A percentile compares a stretch with the other conserved stretches of the same genome.
These are phyloP conservation scores for Python bivittatus DNA, from an alignment of 2,113 vertebrate genomes.

Conservation along the genomic window DNA sequence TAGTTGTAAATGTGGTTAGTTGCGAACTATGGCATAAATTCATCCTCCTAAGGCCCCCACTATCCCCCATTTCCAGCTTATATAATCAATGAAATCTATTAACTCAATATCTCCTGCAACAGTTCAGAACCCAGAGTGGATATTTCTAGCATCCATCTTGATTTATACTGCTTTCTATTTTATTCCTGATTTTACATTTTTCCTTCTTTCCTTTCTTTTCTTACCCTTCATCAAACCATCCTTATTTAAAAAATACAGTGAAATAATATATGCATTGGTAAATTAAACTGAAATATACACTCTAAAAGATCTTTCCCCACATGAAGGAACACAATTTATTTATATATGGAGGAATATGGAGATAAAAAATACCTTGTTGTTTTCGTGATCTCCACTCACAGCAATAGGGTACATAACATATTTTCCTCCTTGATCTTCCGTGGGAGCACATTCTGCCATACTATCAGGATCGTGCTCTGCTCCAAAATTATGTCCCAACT, in stretches of 20 bases:
- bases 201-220: neutral
- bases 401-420: conserved; percentile 98
- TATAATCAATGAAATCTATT: neutral
- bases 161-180: neutral
- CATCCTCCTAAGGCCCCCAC: neutral
- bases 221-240: neutral
- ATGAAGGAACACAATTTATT: neutral
- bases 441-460: conserved; percentile 86
- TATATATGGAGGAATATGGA: neutral
- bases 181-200: neutral
- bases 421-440: conserved; percentile 92
- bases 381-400: conserved; percentile 95
- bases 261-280: neutral
- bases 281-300: neutral
- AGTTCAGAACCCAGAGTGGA: neutral
- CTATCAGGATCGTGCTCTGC: conserved; percentile 97
- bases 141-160: neutral
- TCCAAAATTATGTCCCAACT: conserved; percentile 97
- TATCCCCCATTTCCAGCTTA: neutral
- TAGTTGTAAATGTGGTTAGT: neutral
- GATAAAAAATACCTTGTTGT: conserved; percentile 87
- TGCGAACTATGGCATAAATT: neutral
- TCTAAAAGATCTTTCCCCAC: neutral
- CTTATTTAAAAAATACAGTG: neutral
- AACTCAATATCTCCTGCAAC: neutral